Percentiles rank a stretch among this genome's conserved stretches.
These are phyloP conservation scores for Marronus borbonicus DNA, from an alignment of 2,888 invertebrate genomes.

Conservation along the genomic window DNA sequence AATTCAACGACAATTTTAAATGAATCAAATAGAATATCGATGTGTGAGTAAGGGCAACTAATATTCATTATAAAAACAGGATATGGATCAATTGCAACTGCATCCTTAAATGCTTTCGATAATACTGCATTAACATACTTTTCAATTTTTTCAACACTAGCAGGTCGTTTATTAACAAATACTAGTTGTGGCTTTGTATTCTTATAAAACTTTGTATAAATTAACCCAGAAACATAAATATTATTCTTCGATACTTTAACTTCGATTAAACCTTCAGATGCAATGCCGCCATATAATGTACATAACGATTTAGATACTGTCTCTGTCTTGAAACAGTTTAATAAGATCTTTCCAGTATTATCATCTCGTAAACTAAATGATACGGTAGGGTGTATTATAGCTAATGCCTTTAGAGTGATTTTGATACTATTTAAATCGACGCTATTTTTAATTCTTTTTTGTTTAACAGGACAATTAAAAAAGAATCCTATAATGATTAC, in stretches of 20 bases:
- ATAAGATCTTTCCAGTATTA: constrained; percentile 73
- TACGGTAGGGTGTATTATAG: constrained; percentile 77
- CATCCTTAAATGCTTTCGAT: constrained; percentile 55
- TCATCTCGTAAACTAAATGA: constrained; percentile 83
- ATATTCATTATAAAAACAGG: constrained; percentile 74
- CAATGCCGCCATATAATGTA: constrained; percentile 70
- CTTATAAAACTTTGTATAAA: constrained; percentile 71
- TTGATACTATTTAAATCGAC: constrained; percentile 77
- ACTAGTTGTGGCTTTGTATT: constrained; percentile 75
- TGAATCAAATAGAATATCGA: constrained; percentile 72
- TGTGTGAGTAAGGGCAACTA: constrained; percentile 71
- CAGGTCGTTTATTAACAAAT: constrained; percentile 77
- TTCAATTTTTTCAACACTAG: constrained; percentile 73
- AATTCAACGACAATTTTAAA: constrained; percentile 73
- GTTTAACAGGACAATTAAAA: constrained; percentile 76
- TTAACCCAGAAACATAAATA: constrained; percentile 74
- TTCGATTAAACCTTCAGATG: constrained; percentile 65
- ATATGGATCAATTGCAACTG: constrained; percentile 55
- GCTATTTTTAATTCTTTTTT: constrained; percentile 71
- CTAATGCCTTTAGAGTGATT: constrained; percentile 74
- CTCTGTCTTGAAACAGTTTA: constrained; percentile 75
- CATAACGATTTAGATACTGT: constrained; percentile 73
- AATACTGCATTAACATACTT: constrained; percentile 69
- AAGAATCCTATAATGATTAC: constrained; percentile 79
- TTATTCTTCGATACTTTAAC: constrained; percentile 68